Conservation (phyloP, 2,888 invertebrate genomes). For the Phasia obesa region DNA sequence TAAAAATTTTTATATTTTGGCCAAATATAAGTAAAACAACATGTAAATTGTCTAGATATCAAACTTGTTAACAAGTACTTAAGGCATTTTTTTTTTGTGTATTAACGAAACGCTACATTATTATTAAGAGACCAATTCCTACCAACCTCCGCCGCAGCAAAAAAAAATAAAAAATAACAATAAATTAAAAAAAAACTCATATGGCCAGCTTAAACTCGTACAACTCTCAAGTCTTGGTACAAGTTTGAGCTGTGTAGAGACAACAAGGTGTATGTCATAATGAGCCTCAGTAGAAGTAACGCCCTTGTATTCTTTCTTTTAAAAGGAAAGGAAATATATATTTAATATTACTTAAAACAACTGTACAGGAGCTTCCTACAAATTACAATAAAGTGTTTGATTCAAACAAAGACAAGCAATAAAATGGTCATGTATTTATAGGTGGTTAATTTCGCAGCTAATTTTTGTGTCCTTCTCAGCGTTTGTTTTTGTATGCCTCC, state of each 20-base stretch:
- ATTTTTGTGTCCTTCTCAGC: slow-evolving; percentile 32
- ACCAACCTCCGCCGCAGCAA: slow-evolving; percentile 31
- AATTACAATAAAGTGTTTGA: slow-evolving; percentile 65
- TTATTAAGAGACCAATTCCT: slow-evolving; percentile 63
- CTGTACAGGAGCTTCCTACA: slow-evolving; percentile 67
- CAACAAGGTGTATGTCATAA: slow-evolving; percentile 78
- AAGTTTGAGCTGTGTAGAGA: slow-evolving; percentile 1
- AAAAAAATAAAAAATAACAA: no score
- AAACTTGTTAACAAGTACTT: slow-evolving; percentile 82
- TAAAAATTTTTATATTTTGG: slow-evolving; percentile 27
- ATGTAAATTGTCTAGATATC: slow-evolving; percentile 81
- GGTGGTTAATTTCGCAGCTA: slow-evolving; percentile 33
- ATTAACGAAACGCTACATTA: slow-evolving; percentile 49
- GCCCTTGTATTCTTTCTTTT: slow-evolving; percentile 46
- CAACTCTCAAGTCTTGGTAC: not conserved
- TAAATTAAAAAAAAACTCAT: slow-evolving; percentile 3
- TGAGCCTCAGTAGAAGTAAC: slow-evolving; percentile 72
- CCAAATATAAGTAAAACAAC: slow-evolving; percentile 73
- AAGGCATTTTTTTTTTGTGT: slow-evolving; percentile 73
- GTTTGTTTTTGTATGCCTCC: slow-evolving; percentile 2
- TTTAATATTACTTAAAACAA: slow-evolving; percentile 52
- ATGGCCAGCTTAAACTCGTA: not conserved
- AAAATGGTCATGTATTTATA: slow-evolving; percentile 55
- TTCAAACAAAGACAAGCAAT: slow-evolving; percentile 10
- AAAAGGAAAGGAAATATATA: slow-evolving; percentile 21